Conservation (phyloP, 2,797 vertebrate genomes). For the Arvicola amphibius region DNA sequence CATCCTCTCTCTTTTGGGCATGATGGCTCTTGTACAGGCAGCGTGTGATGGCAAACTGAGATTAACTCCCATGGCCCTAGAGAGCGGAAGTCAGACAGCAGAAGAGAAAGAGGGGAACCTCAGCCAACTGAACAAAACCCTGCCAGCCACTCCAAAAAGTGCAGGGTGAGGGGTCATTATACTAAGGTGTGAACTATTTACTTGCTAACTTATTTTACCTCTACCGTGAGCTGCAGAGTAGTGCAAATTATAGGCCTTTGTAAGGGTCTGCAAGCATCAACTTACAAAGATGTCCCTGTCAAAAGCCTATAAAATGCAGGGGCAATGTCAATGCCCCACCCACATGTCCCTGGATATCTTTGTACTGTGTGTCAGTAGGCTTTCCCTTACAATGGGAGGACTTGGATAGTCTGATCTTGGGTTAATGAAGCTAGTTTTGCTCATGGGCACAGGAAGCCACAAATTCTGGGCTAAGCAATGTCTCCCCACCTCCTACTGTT, state of each 20-base stretch:
- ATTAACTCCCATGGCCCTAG: rapidly evolving
- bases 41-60: background rate
- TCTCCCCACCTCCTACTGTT: background rate
- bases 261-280: background rate
- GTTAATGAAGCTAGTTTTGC: background rate
- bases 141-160: background rate
- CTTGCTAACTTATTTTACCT: background rate
- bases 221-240: background rate
- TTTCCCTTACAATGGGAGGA: rapidly evolving
- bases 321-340: rapidly evolving
- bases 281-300: background rate
- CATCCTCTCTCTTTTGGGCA: background rate
- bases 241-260: background rate
- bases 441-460: background rate
- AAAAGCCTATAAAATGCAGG: background rate
- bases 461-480: background rate
- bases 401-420: background rate
- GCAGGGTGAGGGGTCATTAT: background rate
- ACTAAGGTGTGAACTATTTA: background rate
- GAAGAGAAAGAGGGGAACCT: background rate
- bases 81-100: background rate
- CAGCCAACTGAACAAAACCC: background rate
- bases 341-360: rapidly evolving
- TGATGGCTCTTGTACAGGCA: rapidly evolving
- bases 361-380: rapidly evolving